phyloP scores from a whole-genome alignment of 37 sponge, comb jelly and placozoan genomes.

The Tethya wilhelma region DNA sequence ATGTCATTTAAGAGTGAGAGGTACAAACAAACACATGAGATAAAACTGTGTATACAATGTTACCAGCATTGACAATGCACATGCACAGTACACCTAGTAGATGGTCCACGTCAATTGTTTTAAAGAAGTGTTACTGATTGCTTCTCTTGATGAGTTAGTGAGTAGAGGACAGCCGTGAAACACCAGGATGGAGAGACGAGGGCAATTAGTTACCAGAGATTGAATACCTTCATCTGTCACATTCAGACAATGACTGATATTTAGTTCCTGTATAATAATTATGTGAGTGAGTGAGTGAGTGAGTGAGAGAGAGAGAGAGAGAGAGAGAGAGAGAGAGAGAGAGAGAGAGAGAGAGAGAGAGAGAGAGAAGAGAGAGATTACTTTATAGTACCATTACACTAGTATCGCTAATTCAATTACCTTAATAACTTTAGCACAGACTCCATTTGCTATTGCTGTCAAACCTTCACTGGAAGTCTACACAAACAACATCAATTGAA shows the following conservation, averaged over 20 bases:
- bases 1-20: no score
- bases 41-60: no score
- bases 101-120: constrained; percentile 66
- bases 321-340: no score
- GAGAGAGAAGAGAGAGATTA: no score
- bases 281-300: neutral
- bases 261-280: constrained; percentile 47
- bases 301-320: neutral
- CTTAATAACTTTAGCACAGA: constrained; percentile 45
- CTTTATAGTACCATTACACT: no score
- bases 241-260: constrained; percentile 64
- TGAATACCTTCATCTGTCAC: constrained; percentile 59
- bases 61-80: no score
- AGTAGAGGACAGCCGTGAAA: constrained; percentile 62
- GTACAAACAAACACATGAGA: no score
- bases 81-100: no score
- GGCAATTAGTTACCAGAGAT: constrained; percentile 34
- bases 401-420: no score
- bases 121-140: neutral
- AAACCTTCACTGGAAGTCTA: constrained; percentile 44
- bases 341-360: no score
- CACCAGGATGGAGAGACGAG: constrained; percentile 57
- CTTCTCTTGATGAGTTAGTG: constrained; percentile 37
- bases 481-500: neutral
- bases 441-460: constrained; percentile 11